Evolutionary conservation across 2,888 invertebrate genomes (phyloP).

Genomic region (Heterodera filipjevi): DNA sequence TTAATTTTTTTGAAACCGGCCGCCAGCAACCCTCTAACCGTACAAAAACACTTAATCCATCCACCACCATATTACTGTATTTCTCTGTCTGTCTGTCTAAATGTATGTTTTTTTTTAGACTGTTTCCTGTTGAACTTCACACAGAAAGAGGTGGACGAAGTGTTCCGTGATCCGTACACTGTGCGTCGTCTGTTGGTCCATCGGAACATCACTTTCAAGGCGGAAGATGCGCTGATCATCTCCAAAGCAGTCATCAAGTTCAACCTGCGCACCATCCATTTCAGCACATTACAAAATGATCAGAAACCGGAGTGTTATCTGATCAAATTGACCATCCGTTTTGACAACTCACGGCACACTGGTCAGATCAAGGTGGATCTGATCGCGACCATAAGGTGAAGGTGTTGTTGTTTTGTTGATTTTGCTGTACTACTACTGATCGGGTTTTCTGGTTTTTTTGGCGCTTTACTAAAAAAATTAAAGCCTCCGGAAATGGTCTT

Average conservation of each 20-base stretch:
- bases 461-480: no score
- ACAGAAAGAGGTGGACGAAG: slow-evolving; percentile 51
- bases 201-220: slow-evolving; percentile 56
- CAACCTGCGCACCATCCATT: slow-evolving; percentile 55
- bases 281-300: slow-evolving; percentile 50
- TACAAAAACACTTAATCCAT: no score
- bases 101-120: slow-evolving; percentile 42
- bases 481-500: no score
- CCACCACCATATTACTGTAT: no score
- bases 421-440: background rate
- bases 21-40: no score
- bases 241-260: slow-evolving; percentile 57
- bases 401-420: background rate
- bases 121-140: slow-evolving; percentile 57
- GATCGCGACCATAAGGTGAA: slow-evolving; percentile 54
- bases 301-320: slow-evolving; percentile 63
- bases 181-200: slow-evolving; percentile 48
- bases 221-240: slow-evolving; percentile 62
- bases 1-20: no score
- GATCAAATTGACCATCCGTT: slow-evolving; percentile 48
- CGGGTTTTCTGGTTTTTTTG: no score
- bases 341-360: slow-evolving; percentile 64
- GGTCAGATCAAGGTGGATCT: slow-evolving; percentile 61
- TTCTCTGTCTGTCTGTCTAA: no score
- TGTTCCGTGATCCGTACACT: slow-evolving; percentile 42